Base-by-base conservation (phyloP, 2,113 vertebrate species). In the Antechinus stuartii region DNA sequence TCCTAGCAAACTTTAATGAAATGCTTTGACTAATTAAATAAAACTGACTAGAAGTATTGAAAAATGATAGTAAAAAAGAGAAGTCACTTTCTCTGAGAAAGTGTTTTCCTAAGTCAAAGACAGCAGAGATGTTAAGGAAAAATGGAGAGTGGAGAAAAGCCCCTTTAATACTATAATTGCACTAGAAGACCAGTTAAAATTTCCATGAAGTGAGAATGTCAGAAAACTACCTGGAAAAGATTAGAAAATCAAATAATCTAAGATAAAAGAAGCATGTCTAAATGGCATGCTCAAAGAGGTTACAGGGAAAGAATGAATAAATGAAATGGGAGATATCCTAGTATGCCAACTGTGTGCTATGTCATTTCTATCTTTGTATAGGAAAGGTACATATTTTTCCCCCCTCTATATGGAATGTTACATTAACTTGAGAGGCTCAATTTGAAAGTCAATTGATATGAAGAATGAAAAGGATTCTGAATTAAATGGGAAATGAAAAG, bases 291-390 rank as follows among this genome's bases (percentile, higher is more conserved):
- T 90, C 46, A 91, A 89, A 54, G 95, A 92, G 23, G 30, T 91
- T 92, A 93, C 5, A 94, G 95, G 90, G 47, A 92, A 53, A 96
- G 61, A 91, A 95, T 84, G 95, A 93, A 92, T 55, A 90, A 56
- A 89, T 91, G 94, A 76, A 91, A 54, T 26, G n/a, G 91, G 89
- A 94, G 0, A 1, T 46, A 91, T 95, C 47, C 30, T 42, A 30
- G 93, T 95, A 55, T 42, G 91, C 89, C 53, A 23, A 26, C 93
- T 90, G 89, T 54, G 92, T 96, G 95, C 92, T 96, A 91, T 91
- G 93, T 96, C 26, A 23, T 57, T 2, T 57, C 94, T 91, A 94
- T 10, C 54, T 42, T 94, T 24, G 30, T 91, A 54, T 92, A 90
- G 89, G 42, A 53, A 93, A 46, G 50, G 25, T 93, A 16, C n/a